phyloP scores from a whole-genome alignment of 1,140 invertebrate genomes.

The Zaprionus gabonicus region DNA sequence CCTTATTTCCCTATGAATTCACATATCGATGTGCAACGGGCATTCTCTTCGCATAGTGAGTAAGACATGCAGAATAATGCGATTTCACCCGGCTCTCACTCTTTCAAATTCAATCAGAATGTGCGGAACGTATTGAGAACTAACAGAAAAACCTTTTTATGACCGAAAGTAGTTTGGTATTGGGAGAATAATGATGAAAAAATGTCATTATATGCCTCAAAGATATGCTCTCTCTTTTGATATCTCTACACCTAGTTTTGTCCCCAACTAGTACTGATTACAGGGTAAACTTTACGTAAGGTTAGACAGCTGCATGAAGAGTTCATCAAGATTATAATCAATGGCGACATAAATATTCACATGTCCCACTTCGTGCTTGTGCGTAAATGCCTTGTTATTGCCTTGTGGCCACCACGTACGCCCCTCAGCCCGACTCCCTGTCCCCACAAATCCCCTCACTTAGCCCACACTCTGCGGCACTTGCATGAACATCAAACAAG shows the following conservation, averaged over 20 bases:
- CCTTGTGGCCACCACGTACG: constrained; percentile 41
- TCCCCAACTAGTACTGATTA: background rate
- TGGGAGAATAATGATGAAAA: background rate
- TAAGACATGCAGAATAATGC: background rate
- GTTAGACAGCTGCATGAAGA: constrained; percentile 34
- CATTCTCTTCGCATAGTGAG: background rate
- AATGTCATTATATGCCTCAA: background rate
- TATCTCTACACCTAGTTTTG: background rate
- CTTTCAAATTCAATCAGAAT: background rate
- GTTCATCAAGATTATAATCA: constrained; percentile 71
- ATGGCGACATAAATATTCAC: constrained; percentile 71
- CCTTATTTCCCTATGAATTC: background rate
- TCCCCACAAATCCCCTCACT: constrained; percentile 13
- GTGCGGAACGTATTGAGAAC: background rate
- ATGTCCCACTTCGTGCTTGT: constrained; percentile 64
- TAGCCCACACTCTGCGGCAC: background rate
- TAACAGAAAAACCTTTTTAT: background rate
- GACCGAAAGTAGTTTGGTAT: background rate
- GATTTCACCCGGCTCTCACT: background rate
- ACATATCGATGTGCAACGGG: background rate
- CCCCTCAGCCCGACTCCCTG: constrained; percentile 29
- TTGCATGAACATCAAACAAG: constrained; percentile 55
- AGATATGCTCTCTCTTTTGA: background rate
- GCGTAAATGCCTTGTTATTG: constrained; percentile 25
- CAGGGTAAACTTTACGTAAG: constrained; percentile 40